Evolutionary conservation across 2,888 invertebrate genomes (phyloP).

Genomic region (Acanthosepion lycidas): DNA sequence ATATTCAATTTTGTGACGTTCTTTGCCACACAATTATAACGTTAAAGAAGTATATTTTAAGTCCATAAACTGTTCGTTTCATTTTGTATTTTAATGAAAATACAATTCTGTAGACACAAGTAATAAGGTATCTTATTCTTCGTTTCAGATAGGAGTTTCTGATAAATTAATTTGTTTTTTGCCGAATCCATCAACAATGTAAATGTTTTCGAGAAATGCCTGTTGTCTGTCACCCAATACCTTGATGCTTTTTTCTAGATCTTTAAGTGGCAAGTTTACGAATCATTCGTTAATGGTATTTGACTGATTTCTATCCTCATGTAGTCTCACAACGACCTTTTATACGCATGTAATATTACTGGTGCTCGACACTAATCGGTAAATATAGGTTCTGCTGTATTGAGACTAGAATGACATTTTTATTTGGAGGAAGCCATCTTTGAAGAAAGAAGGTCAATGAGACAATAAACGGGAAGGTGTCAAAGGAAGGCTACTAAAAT

Average conservation of each 20-base stretch:
- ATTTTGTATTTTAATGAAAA: too few relatives aligned
- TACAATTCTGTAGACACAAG: too few relatives aligned
- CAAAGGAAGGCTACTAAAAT: background rate
- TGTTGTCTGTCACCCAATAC: background rate
- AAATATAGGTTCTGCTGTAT: background rate
- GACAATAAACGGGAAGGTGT: background rate
- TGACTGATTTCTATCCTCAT: background rate
- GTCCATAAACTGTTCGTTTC: too few relatives aligned
- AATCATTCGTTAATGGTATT: background rate
- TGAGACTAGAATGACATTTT: background rate
- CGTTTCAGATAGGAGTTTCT: too few relatives aligned
- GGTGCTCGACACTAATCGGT: background rate
- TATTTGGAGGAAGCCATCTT: background rate
- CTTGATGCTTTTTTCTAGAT: background rate
- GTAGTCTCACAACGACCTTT: background rate
- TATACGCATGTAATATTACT: background rate
- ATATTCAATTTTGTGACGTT: too few relatives aligned
- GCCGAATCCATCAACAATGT: background rate
- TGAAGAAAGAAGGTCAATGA: background rate
- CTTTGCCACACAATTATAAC: too few relatives aligned
- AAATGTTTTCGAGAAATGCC: background rate
- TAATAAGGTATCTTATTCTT: too few relatives aligned
- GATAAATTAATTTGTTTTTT: background rate
- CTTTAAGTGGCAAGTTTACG: background rate
- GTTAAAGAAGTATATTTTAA: too few relatives aligned